Evolutionary conservation across 2,888 invertebrate species (phyloP), one percentile per base, ranked within the genome.

Genomic region (Miltochrista miniata): DNA sequence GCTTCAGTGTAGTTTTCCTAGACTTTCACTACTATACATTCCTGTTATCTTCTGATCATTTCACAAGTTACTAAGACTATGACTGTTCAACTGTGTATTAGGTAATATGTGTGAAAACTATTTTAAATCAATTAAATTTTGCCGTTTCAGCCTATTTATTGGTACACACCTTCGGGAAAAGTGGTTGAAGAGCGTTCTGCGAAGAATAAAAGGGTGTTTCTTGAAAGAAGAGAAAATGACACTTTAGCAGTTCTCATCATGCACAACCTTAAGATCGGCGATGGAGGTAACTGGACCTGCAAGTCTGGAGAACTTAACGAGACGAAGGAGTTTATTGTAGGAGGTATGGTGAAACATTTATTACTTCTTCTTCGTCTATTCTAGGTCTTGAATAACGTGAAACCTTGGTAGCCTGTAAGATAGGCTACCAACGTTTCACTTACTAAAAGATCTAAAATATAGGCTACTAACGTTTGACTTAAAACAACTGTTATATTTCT

Each of bases 221-320:
- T 88, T 7, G 89, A 90, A 46, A 74, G 72, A 53, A 69, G 68
- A 1, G 71, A 74, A 2, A 41, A 58, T 1, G 66, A 55, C 1
- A 54, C 63, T 3, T 51, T 83, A 12, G 65, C 81, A 18, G 76
- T 82, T 1, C 79, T 90, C 35, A 85, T 90, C 53, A 83, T 90
- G 36, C 79, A 84, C 48, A 64, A 72, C 29, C 70, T 83, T 13
- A 76, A 79, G 59, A 73, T 87, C 13, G 58, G 68, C 11, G 90
- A 90, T 49, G 79, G 67, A 30, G 90, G 90, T 18, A 87, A 83
- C 70, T 90, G 89, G 89, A 90, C 87, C n/a, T 90, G 90, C 59
- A 85, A 70, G 53, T 71, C 88, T 24, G 89, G 87, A 0, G 74
- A 83, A 2, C 72, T 81, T 1, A 81, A 68, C 44, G 81, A 83